Base-by-base conservation (phyloP, 2,797 vertebrate species). In the Lepus oiostolus region DNA sequence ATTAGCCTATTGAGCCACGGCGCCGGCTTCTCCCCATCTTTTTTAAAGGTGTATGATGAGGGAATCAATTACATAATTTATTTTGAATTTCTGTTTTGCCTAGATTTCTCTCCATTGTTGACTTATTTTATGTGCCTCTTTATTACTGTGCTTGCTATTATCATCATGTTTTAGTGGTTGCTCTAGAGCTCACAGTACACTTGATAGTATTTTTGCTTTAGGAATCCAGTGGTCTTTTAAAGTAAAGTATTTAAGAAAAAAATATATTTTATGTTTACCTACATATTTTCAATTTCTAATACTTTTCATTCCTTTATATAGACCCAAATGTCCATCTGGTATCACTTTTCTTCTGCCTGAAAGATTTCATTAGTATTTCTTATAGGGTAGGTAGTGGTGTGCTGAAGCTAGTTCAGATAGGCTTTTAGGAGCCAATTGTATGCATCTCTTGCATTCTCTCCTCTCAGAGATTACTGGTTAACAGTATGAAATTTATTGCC, bases 191-290 rank as follows among this genome's bases (percentile, higher is more conserved):
- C 75, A 47, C 17, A 26, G 8, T 52, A 54, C 24, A 62, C 24
- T 70, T 72, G 9, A 24, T 83, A n/a, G 54, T 92, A 62, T 84
- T 91, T 82, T 77, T 87, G 35, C 28, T 71, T 92, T 80, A 88
- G 63, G 12, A 24, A 82, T 30, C 30, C 22, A 80, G 50, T 92
- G 79, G 58, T 70, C 54, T 87, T 74, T 84, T 80, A 67, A 88
- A 88, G 19, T 28, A 62, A 87, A 68, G 65, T 14, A 77, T 17
- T 85, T 72, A 71, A 81, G 47, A 38, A 79, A 58, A 67, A 70
- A 90, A 83, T 52, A 8, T n/a, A 62, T 35, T 70, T 72, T 35
- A 32, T 74, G 38, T 90, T 60, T 88, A 32, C n/a, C 32, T 11
- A 67, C 30, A 58, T 88, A 71, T 71, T 80, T 75, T 87, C 26